Base-by-base conservation (phyloP, 2,113 vertebrate genomes). In the Rhinichthys klamathensis region DNA sequence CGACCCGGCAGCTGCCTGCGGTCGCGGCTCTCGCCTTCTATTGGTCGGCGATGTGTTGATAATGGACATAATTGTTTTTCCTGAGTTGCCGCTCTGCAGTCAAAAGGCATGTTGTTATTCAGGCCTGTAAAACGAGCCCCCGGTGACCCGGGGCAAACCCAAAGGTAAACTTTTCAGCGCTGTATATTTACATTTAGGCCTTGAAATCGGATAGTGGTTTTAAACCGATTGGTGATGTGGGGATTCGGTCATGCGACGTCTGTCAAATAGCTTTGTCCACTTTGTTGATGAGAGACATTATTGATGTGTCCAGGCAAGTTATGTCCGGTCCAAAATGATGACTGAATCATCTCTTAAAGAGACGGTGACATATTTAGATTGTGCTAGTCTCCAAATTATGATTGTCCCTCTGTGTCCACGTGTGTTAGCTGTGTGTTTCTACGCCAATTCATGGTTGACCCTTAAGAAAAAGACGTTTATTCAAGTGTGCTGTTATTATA, bases 161-260 rank as follows among this genome's bases (percentile, higher is more conserved):
- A 63, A 61, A 41, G 38, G 67, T 27, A 63, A 61, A 58, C 77
- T 41, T 82, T 76, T 67, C 27, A 76, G 41, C 56, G 38, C 44
- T 86, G 56, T 76, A 21, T 83, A 61, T 74, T 74, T 74, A 75
- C 82, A 80, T 80, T 46, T 65, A 80, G 60, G n/a, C 78, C 58
- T 80, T 80, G 58, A 80, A 80, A 80, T 65, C n/a, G 13, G 78
- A 80, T 44, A 80, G 58, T 12, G 77, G 35, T 56, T 58, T 78
- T 35, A 78, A 78, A 78, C 51, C 7, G 51, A 11, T n/a, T 9
- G 23, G 12, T 61, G 23, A 61, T 79, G 56, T 61, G 32, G 56
- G 4, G 38, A 60, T 80, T 80, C 41, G 15, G 58, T 63, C 78
- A 65, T 80, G 78, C 38, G 4, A 80, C 16, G 38, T 21, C 78